Evolutionary conservation across 1,140 invertebrate species (phyloP).

Genomic region (Drosophila kurseongensis): DNA sequence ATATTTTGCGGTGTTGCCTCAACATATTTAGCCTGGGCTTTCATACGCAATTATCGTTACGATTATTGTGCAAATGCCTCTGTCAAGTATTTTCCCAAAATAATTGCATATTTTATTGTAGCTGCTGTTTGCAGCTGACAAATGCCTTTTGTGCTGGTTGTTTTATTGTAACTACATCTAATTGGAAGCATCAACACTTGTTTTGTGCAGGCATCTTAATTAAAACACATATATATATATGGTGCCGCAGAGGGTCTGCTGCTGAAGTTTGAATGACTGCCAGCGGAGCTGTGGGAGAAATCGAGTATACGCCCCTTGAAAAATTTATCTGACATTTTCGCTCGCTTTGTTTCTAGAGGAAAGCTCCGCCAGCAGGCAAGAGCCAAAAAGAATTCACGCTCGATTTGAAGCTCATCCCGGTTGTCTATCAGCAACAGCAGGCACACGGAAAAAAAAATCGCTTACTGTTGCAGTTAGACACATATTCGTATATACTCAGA

Average conservation of each 20-base stretch:
- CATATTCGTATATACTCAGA: too few species aligned
- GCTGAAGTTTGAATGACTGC: constrained; percentile 64
- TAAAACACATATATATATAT: constrained; percentile 21
- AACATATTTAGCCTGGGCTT: constrained; percentile 60
- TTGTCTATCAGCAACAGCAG: constrained; percentile 56
- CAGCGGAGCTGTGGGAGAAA: constrained; percentile 48
- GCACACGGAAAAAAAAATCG: neutral
- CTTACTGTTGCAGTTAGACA: too few species aligned
- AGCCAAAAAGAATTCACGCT: constrained; percentile 69
- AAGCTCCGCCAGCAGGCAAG: constrained; percentile 28
- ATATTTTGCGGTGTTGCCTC: constrained; percentile 61
- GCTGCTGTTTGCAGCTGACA: constrained; percentile 43
- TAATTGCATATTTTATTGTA: constrained; percentile 63
- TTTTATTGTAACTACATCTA: constrained; percentile 47
- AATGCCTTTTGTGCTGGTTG: constrained; percentile 57
- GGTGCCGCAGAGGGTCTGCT: constrained; percentile 31
- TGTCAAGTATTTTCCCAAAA: constrained; percentile 39
- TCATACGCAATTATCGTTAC: constrained; percentile 67
- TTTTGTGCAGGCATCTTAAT: constrained; percentile 47
- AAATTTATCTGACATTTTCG: constrained; percentile 63
- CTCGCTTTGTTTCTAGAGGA: constrained; percentile 60
- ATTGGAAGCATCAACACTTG: constrained; percentile 62
- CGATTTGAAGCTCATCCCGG: constrained; percentile 65
- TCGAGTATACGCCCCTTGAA: constrained; percentile 63
- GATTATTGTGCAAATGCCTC: constrained; percentile 63